A percentile compares a stretch with the other conserved stretches of the same genome.
These are phyloP conservation scores for Drosophila novamexicana DNA, from an alignment of 1,140 invertebrate species.

Conservation along the genomic window DNA sequence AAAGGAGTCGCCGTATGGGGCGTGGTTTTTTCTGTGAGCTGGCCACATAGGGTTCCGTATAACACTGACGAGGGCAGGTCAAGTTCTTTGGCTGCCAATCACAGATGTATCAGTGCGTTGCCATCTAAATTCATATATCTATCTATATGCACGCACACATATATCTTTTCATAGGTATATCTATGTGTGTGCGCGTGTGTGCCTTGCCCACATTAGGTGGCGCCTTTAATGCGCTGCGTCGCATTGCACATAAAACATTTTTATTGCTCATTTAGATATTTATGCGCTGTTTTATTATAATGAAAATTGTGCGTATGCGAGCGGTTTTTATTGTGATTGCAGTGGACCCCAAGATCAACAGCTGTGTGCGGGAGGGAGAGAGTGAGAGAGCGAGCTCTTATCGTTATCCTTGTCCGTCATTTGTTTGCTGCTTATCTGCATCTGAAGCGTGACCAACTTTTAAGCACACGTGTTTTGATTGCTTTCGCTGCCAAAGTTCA, in stretches of 20 bases:
- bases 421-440: constrained; percentile 57
- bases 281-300: constrained; percentile 81
- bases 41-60: constrained; percentile 16
- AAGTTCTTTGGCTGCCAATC: constrained; percentile 68
- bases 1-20: not conserved
- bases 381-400: constrained; percentile 4
- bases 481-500: constrained; percentile 51
- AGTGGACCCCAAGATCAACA: constrained; percentile 49
- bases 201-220: constrained; percentile 16
- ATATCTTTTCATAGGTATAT: constrained; percentile 16
- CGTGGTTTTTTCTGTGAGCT: not conserved
- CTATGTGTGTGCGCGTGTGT: constrained; percentile 32
- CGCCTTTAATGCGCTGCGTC: constrained; percentile 55
- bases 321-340: constrained; percentile 81
- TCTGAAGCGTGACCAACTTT: constrained; percentile 66
- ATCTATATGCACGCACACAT: not conserved
- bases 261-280: constrained; percentile 83
- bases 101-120: constrained; percentile 42
- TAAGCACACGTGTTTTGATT: constrained; percentile 74
- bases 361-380: constrained; percentile 5
- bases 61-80: constrained; percentile 60
- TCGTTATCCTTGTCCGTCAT: constrained; percentile 16
- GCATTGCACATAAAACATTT: constrained; percentile 81
- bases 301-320: constrained; percentile 81
- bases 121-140: constrained; percentile 12